Evolutionary conservation across 2,888 invertebrate species (phyloP), one percentile per base, ranked within the genome.

Genomic region (Scelioninae gen. 1): DNA sequence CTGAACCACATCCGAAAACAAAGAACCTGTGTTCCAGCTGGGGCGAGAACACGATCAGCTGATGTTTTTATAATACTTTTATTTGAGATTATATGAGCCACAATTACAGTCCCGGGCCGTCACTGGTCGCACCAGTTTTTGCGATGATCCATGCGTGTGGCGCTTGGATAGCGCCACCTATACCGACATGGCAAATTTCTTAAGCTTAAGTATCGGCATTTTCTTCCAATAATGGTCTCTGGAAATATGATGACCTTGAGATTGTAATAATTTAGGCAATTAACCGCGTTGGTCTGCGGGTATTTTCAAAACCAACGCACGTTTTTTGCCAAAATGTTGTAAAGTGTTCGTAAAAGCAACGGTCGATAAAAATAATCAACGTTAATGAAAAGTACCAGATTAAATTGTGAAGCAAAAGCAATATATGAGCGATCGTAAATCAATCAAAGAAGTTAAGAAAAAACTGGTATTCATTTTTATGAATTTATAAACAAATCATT

Each of bases 111-210:
- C 31, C 47, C 51, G 9, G 23, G 40, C 10, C 29, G 16, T 47
- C n/a, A 77, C 82, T 34, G 62, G 82, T 82, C 72, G 45, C 29
- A 55, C 82, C 51, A 66, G 60, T 82, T 82, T 82, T 82, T 82
- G 71, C 15, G 10, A 82, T 55, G 66, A 65, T 65, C 65, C 16
- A 43, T 47, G 58, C 38, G 63, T 47, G 47, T 29, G 65, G 31
- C 45, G 69, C 5, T 49, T 71, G 1, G n/a, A n/a, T 66, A 72
- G 72, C 76, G 76, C 82, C 76, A 76, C 66, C 62, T 66, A 38
- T 60, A 60, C 45, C 40, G 11, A 60, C 31, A 34, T 6, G 7
- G 29, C 55, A 71, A 69, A 71, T 71, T 78, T 78, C 58, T 71
- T 65, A 32, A 47, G n/a, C 75, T 43, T 40, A 38, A 56, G 45